phyloP scores from a whole-genome alignment of 2,797 vertebrate genomes.

The Babyrousa celebensis region DNA sequence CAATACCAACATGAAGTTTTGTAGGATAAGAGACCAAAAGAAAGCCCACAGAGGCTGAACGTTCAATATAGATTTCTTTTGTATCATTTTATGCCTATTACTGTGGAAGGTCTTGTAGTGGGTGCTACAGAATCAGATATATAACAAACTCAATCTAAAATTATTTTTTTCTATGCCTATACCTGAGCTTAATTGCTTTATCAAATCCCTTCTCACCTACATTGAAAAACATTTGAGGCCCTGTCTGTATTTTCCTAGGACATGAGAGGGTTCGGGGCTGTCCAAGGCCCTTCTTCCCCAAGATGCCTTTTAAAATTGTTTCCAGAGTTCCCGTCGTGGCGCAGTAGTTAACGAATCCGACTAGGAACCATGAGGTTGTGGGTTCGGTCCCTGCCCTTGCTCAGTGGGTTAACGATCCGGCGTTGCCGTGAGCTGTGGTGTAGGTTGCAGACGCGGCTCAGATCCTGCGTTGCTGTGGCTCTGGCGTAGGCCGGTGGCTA shows the following conservation, averaged over 20 bases:
- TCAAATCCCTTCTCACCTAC: not conserved
- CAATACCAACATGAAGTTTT: not conserved
- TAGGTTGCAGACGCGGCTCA: no score
- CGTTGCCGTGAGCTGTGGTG: no score
- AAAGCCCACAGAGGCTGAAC: not conserved
- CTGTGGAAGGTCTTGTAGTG: not conserved
- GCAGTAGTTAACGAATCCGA: no score
- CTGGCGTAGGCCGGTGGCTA: no score
- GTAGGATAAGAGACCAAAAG: not conserved
- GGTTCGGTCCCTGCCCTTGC: no score
- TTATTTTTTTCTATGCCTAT: not conserved
- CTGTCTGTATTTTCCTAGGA: not conserved
- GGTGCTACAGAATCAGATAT: not conserved
- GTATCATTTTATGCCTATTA: constrained; percentile 16
- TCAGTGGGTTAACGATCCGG: no score
- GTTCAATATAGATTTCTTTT: constrained; percentile 32
- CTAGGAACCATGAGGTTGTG: no score
- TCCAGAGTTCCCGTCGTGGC: no score
- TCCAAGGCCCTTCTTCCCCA: not conserved
- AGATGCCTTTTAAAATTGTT: not conserved
- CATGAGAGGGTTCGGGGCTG: not conserved
- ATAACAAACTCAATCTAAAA: constrained; percentile 11
- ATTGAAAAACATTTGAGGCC: not conserved
- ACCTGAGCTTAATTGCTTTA: not conserved
- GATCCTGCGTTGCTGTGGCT: no score